These are phyloP conservation scores for Ooceraea biroi DNA, from an alignment of 1,140 invertebrate genomes.

Conservation along the genomic window DNA sequence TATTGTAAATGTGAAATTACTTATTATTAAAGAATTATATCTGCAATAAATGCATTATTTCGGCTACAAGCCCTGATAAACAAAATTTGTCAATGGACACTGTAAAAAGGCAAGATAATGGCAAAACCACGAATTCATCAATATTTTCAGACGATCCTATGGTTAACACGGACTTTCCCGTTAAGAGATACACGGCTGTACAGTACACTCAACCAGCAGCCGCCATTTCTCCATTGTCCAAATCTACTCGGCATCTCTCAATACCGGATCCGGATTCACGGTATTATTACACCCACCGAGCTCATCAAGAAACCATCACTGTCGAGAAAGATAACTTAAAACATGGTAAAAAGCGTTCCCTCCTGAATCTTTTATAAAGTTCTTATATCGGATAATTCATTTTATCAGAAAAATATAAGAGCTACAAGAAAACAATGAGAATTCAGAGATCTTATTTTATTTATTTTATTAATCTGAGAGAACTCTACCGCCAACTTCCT, in stretches of 20 bases:
- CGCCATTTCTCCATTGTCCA: constrained; percentile 91
- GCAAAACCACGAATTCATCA: constrained; percentile 34
- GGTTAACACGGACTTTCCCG: constrained; percentile 90
- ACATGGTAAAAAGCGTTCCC: constrained; percentile 79
- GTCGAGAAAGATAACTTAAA: constrained; percentile 87
- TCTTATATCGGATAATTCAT: neutral
- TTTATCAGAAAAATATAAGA: constrained; percentile 4
- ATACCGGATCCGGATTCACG: constrained; percentile 90
- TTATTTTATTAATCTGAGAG: neutral
- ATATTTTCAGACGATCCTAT: constrained; percentile 84
- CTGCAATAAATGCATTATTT: neutral
- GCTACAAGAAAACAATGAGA: neutral
- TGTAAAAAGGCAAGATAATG: constrained; percentile 18
- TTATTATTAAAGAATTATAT: neutral
- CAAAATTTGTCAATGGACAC: neutral
- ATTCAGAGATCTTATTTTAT: neutral
- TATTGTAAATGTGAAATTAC: neutral
- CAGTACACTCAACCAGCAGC: constrained; percentile 93
- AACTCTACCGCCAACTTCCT: neutral
- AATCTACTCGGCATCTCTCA: constrained; percentile 92
- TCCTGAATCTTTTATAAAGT: neutral
- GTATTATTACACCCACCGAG: constrained; percentile 89
- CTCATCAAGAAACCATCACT: constrained; percentile 88
- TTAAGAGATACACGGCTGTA: constrained; percentile 91
- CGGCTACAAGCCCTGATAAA: neutral